Base-by-base conservation (phyloP, 2,888 invertebrate species). In the Drosophila parthenogenetica region DNA sequence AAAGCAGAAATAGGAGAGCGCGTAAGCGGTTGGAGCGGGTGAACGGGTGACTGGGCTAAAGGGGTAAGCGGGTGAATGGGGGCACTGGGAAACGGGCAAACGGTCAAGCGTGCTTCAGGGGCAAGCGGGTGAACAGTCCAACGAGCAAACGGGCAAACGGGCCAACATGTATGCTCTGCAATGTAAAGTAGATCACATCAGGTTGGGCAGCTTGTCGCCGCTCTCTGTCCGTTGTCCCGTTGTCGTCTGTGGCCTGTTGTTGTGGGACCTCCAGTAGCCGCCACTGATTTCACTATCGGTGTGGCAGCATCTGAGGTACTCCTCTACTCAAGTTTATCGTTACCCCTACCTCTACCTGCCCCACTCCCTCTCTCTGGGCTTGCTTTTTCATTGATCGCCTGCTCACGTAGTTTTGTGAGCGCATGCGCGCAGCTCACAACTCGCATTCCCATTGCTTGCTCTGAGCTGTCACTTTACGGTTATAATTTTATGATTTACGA, bases 401-500 rank as follows among this genome's bases (percentile, higher is more conserved):
- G 70, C 85, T 85, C 89, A 87, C 87, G 89, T 87, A 85, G 32
- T 71, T 74, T 67, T 63, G 76, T 70, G 74, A 71, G 77, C 79
- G 70, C 79, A 80, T 79, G 71, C 80, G 69, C 76, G 13, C 13
- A 29, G 35, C 35, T 11, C 35, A 0, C 35, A 29, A 53, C 70
- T 63, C 76, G 82, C 85, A 85, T 83, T 85, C 87, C 87, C 87
- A 79, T 74, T 62, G 74, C 69, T 81, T 83, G 86, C 84, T 78
- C 85, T 80, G 76, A 81, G 86, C 87, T 87, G 84, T 87, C 82
- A 86, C 79, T 81, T 89, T 81, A 85, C 89, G 88, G 86, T 87
- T 87, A 89, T 87, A 86, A 88, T 87, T 90, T 90, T 91, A 91
- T 91, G 91, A 91, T 91, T 91, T 91, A 91, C 90, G 90, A 83